A percentile compares a stretch with the other conserved stretches of the same genome.
Evolutionary conservation across 2,797 vertebrate species (phyloP).

Genomic region (Erithacus rubecula): DNA sequence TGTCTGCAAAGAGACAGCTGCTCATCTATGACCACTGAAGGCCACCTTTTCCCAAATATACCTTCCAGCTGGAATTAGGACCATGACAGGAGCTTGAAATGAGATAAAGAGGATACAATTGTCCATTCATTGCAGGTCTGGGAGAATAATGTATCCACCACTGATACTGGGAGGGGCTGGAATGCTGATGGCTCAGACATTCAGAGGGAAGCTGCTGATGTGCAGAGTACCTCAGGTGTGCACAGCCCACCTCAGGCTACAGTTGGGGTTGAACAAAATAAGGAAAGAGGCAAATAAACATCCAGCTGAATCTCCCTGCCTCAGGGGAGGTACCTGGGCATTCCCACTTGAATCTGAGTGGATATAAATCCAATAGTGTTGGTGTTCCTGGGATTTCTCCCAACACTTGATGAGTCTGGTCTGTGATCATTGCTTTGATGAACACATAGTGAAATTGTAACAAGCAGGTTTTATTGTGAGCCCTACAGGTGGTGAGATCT

Average conservation of each 20-base stretch:
- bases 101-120: not conserved
- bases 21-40: not conserved
- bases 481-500: not conserved
- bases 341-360: not conserved
- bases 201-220: fast-evolving
- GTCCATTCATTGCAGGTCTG: no score
- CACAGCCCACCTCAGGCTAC: not conserved
- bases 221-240: not conserved
- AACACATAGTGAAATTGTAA: fast-evolving
- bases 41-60: not conserved
- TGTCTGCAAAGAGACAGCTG: not conserved
- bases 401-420: not conserved
- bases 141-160: no score
- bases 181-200: not conserved
- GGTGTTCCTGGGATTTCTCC: not conserved
- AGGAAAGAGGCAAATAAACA: not conserved
- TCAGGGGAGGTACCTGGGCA: not conserved
- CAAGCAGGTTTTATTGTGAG: not conserved
- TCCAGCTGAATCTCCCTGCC: not conserved
- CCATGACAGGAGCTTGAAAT: not conserved
- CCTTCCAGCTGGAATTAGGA: not conserved
- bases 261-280: not conserved
- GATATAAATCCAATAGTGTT: not conserved
- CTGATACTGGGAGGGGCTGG: not conserved
- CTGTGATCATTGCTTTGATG: not conserved